A percentile compares a stretch with the other conserved stretches of the same genome.
phyloP scores from a whole-genome alignment of 2,888 invertebrate species.

The Stomorhina lunata region DNA sequence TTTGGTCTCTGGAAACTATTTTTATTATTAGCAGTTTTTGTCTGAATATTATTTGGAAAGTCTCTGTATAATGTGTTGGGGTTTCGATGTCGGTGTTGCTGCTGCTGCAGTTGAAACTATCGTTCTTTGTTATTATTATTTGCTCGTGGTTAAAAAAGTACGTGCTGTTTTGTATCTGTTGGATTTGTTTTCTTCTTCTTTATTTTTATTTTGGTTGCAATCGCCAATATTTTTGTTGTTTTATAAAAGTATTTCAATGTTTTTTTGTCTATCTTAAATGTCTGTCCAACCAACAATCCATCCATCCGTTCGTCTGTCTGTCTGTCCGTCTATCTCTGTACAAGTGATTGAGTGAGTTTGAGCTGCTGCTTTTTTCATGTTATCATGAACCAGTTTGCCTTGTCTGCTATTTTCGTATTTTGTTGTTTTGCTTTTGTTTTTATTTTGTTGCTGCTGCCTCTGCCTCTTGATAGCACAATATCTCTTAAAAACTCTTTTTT shows the following conservation, averaged over 20 bases:
- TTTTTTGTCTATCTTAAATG: constrained; percentile 4
- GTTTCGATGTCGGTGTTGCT: too few relatives aligned
- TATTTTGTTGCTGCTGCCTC: background rate
- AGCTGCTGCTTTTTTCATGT: constrained; percentile 42
- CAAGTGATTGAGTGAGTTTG: background rate
- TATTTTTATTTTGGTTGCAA: background rate
- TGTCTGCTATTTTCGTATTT: constrained; percentile 28
- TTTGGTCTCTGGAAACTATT: background rate
- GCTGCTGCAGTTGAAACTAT: background rate
- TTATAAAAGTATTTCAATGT: constrained; percentile 24
- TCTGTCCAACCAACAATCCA: too few relatives aligned
- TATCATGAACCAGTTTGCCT: constrained; percentile 64
- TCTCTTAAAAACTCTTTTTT: background rate
- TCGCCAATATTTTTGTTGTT: constrained; percentile 21
- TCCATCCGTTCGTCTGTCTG: constrained; percentile 21
- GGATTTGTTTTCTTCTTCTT: background rate
- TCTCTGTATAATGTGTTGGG: background rate
- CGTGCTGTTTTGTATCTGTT: background rate
- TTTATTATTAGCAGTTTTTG: background rate
- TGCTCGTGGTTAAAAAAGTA: constrained; percentile 5
- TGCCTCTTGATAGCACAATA: background rate
- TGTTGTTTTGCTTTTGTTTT: constrained; percentile 10
- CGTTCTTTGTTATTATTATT: background rate
- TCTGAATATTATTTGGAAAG: background rate
- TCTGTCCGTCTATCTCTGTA: constrained; percentile 1